Evolutionary conservation across 1,140 invertebrate genomes (phyloP).

Genomic region (Teleopsis dalmanni): DNA sequence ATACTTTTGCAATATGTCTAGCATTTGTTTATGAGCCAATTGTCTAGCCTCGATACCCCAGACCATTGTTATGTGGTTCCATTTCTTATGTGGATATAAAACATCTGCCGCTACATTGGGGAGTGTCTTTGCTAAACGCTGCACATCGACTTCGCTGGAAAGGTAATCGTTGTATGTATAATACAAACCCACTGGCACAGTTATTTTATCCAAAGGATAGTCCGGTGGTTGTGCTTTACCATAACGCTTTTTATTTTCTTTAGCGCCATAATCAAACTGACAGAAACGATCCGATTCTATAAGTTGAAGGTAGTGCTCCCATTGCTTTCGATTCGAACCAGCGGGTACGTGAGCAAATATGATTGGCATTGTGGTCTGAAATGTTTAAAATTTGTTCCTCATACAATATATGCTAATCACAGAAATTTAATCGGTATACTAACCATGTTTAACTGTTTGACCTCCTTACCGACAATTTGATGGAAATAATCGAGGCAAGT

Average conservation of each 20-base stretch:
- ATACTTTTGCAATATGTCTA: constrained; percentile 27
- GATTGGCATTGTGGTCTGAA: constrained; percentile 27
- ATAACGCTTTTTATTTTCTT: constrained; percentile 47
- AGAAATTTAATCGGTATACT: neutral
- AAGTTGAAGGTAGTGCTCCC: constrained; percentile 25
- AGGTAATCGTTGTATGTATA: constrained; percentile 66
- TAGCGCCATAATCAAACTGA: constrained; percentile 22
- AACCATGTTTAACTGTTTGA: constrained; percentile 23
- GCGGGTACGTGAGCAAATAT: constrained; percentile 25
- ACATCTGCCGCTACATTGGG: constrained; percentile 43
- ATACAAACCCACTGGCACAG: constrained; percentile 57
- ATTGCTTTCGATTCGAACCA: constrained; percentile 23
- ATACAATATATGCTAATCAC: neutral
- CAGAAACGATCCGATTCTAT: constrained; percentile 22
- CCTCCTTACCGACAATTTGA: constrained; percentile 20
- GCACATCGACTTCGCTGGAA: constrained; percentile 50
- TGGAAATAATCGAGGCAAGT: constrained; percentile 18
- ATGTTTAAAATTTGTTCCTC: neutral
- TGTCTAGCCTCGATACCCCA: constrained; percentile 54
- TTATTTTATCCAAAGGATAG: constrained; percentile 53
- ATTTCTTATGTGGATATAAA: constrained; percentile 42
- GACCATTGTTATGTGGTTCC: constrained; percentile 55
- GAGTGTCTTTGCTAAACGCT: constrained; percentile 48
- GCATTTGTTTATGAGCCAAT: constrained; percentile 48
- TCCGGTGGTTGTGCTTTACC: constrained; percentile 44